Evolutionary conservation across 2,797 vertebrate species (phyloP), one percentile per base, ranked within the genome.

Genomic region (Neomorphus geoffroyi): DNA sequence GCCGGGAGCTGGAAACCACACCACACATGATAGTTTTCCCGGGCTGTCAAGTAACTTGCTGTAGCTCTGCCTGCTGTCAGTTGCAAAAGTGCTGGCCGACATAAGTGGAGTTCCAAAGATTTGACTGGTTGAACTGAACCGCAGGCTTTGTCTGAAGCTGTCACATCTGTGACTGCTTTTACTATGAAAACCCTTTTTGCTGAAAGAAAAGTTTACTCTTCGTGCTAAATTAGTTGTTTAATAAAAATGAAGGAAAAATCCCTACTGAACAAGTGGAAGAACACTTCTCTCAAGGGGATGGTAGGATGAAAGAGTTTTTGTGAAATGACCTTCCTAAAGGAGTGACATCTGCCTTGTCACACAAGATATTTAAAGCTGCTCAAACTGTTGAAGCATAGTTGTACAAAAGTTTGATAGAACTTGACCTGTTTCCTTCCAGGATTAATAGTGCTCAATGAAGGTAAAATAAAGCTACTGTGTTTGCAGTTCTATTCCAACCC

Each of bases 401-500:
- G 35, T 51, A 39, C n/a, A 7, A 1, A 3, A 58, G 16, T 72
- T 82, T 64, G 35, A 56, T 50, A 48, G 43, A 7, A 1, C 8
- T 16, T 61, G 33, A 23, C 54, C 16, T 39, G 22, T 62, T 70
- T 60, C 24, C 30, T 78, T 75, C 11, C 48, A 45, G 30, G 22
- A 35, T 56, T 78, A 48, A 7, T 41, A 45, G 39, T 33, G 17
- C 33, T 18, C 5, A 1, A 12, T 0, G 0, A 73, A 70, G 39
- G 27, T 18, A 26, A 17, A 56, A 50, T 24, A 48, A 27, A 69
- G 4, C 16, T 24, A 6, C 3, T 9, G 3, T 45, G 33, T 48
- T 78, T 83, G 87, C 58, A 54, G 39, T 79, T 80, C 46, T 74
- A 2, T 85, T 60, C 16, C 73, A 88, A 84, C 48, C 23, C 9